phyloP scores from a whole-genome alignment of 2,113 vertebrate genomes.

The Pandion haliaetus region DNA sequence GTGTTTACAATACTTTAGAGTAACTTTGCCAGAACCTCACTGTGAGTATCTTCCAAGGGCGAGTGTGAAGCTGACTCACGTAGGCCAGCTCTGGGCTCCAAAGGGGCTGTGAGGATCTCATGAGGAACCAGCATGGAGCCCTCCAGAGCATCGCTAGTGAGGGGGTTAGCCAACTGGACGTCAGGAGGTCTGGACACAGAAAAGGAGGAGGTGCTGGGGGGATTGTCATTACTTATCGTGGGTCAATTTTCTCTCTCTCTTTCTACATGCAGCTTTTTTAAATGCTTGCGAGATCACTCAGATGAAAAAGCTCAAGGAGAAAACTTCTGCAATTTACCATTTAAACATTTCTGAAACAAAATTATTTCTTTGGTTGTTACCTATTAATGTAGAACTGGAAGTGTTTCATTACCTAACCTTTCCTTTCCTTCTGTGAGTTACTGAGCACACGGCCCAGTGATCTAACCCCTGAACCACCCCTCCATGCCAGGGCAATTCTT shows the following conservation, averaged over 20 bases:
- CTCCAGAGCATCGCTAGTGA: neutral
- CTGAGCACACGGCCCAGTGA: neutral
- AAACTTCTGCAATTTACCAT: neutral
- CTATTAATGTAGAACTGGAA: neutral
- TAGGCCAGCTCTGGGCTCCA: neutral
- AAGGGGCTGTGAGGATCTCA: neutral
- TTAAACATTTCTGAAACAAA: neutral
- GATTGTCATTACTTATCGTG: neutral
- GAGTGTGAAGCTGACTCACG: rapidly evolving
- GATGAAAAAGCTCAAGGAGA: neutral
- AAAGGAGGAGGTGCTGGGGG: neutral
- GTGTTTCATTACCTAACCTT: neutral
- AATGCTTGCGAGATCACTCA: neutral
- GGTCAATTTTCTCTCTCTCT: neutral
- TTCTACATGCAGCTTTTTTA: neutral
- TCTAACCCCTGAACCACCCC: neutral
- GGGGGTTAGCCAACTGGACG: neutral
- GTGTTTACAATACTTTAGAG: neutral
- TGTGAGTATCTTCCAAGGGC: neutral
- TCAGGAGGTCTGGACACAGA: neutral
- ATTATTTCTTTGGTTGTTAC: neutral
- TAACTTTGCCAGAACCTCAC: neutral
- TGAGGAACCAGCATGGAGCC: neutral
- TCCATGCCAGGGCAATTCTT: neutral
- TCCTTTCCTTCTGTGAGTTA: neutral